phyloP scores from a whole-genome alignment of 2,888 invertebrate species.

The Chymomyza caudatula region DNA sequence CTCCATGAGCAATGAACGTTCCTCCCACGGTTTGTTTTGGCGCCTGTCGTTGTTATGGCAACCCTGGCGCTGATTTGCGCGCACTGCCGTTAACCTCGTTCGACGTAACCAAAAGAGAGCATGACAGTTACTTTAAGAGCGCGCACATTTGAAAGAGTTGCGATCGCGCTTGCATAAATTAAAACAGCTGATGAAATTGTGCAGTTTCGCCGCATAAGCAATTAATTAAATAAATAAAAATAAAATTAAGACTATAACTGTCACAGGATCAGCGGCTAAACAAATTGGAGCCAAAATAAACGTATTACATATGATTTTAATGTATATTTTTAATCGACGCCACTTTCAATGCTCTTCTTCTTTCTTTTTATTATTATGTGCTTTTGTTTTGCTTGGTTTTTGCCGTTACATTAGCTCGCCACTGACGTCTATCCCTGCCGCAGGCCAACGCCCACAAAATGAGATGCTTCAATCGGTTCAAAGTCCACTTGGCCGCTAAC shows the following conservation, averaged over 20 bases:
- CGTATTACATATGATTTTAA: background rate
- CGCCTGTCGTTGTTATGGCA: conserved; percentile 6
- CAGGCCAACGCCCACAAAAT: conserved; percentile 49
- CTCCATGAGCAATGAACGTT: conserved; percentile 18
- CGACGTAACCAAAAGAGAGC: background rate
- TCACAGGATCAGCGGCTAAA: conserved; percentile 11
- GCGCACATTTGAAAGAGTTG: background rate
- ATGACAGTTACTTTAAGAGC: background rate
- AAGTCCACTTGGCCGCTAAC: conserved; percentile 51
- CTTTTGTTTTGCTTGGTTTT: conserved; percentile 10
- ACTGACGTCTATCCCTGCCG: too few relatives aligned
- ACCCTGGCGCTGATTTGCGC: conserved; percentile 25
- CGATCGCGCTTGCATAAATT: conserved; percentile 56
- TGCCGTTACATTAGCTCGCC: conserved; percentile 34
- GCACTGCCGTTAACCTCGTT: conserved; percentile 49
- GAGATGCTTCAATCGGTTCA: conserved; percentile 19
- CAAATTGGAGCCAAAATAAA: conserved; percentile 24
- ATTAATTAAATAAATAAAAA: conserved; percentile 10
- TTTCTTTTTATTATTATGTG: conserved; percentile 13
- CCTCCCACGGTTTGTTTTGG: background rate
- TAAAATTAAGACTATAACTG: background rate
- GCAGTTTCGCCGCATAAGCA: conserved; percentile 57
- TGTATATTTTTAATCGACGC: background rate
- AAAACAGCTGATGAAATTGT: conserved; percentile 70
- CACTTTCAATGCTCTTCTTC: background rate